These are phyloP conservation scores for Scopus umbretta DNA, from an alignment of 2,113 vertebrate genomes.

Conservation along the genomic window DNA sequence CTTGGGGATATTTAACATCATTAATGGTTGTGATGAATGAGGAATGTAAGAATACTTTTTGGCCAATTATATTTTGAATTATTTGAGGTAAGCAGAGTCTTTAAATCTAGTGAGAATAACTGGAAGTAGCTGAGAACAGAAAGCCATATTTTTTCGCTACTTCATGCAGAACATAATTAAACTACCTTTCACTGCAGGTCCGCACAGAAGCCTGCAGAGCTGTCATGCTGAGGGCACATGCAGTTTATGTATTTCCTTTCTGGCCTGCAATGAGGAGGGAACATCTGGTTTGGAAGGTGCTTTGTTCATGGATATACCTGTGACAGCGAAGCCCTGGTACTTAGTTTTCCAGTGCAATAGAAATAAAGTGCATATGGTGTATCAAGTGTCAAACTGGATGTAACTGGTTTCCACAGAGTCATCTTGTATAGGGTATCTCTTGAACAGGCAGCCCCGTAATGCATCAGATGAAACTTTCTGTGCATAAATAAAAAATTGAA, in stretches of 20 bases:
- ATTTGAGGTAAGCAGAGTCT: background rate
- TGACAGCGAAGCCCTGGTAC: background rate
- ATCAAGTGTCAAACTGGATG: background rate
- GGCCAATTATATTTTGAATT: background rate
- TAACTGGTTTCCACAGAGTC: background rate
- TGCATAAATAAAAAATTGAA: background rate
- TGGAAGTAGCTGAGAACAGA: background rate
- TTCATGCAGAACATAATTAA: background rate
- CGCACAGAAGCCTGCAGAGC: background rate
- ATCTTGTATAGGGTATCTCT: background rate
- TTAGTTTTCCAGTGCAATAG: background rate
- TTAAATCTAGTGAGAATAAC: background rate
- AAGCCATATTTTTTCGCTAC: background rate
- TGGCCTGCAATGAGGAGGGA: background rate
- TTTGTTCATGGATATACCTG: background rate
- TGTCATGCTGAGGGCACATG: background rate
- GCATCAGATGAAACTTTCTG: background rate
- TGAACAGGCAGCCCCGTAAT: background rate
- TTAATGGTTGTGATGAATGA: background rate
- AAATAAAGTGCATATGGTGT: background rate
- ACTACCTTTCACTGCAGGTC: background rate
- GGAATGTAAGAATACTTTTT: background rate
- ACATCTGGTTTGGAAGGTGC: background rate
- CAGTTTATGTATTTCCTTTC: background rate
- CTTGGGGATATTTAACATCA: background rate